Percentiles rank a stretch among this genome's conserved stretches.
These are phyloP conservation scores for Prolemur simus DNA, from an alignment of 2,113 vertebrate species.

Conservation along the genomic window DNA sequence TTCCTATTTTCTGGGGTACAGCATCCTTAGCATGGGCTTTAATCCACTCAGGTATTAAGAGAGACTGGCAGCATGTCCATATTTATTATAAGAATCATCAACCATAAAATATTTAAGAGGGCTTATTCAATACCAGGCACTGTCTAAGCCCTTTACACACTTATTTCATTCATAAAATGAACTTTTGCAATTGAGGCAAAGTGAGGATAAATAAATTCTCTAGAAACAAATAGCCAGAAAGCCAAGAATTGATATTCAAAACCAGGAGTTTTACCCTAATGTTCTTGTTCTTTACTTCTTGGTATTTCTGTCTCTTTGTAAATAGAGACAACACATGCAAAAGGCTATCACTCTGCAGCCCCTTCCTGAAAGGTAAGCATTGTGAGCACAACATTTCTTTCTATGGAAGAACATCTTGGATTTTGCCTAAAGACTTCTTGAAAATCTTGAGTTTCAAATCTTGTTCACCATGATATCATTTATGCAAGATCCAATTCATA, in stretches of 20 bases:
- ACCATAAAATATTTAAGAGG: background rate
- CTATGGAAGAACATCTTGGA: too few relatives aligned
- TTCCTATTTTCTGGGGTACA: accelerated
- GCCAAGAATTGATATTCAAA: background rate
- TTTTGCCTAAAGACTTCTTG: background rate
- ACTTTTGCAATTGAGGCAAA: background rate
- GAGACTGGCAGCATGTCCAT: background rate
- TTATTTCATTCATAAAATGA: background rate
- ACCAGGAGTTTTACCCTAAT: background rate
- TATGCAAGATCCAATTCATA: background rate
- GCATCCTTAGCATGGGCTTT: background rate
- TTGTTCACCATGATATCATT: background rate
- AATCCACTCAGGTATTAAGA: background rate
- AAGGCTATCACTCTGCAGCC: accelerated
- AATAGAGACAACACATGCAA: background rate
- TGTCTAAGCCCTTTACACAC: background rate
- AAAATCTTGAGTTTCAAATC: background rate
- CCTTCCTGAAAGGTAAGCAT: background rate
- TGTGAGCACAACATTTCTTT: background rate
- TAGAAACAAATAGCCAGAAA: background rate
- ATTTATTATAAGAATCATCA: background rate
- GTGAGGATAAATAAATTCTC: background rate
- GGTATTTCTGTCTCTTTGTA: background rate
- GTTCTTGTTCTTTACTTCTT: background rate
- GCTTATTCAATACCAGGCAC: background rate